Evolutionary conservation across 2,888 invertebrate species (phyloP), one percentile per base, ranked within the genome.

Genomic region (Vesta saturnalis): DNA sequence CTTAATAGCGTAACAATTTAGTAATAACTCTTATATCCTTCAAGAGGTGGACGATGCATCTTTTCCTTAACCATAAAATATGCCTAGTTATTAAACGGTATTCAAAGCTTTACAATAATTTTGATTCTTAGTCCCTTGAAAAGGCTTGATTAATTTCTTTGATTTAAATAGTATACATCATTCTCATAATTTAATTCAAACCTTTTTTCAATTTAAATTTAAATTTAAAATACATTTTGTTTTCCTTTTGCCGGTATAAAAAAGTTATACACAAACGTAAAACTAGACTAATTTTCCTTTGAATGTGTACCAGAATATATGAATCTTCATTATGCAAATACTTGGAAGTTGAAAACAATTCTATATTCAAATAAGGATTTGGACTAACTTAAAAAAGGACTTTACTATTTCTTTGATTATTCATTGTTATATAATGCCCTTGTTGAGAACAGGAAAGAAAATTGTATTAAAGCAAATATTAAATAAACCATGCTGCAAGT

Each of bases 381-480:
- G 39, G n/a, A 39, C 18, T 43, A 49, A 49, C 18, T 49, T 49
- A 49, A 49, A 49, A 49, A 49, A 49, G 47, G 18, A 14, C 47
- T 15, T 49, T 49, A 18, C 18, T 18, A 49, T 49, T 49, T 18
- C 18, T 49, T 49, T 49, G 39, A 39, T 39, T 39, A 39, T 39
- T 39, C 39, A 39, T 39, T 39, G 39, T 39, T 39, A 8, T 49
- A 49, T 49, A 49, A 15, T 49, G 15, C 6, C 15, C 18, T 49
- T 49, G 47, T 49, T 49, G 18, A 18, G 47, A 49, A 49, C 15
- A 49, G 15, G 47, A 18, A 15, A 10, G 47, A 18, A 49, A 49
- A 49, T 49, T 49, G 18, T 18, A 18, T 49, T 49, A 49, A 49
- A 49, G 47, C 18, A 49, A 49, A 49, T 49, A 49, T 18, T 49